These are phyloP conservation scores for Sphaeramia orbicularis DNA, from an alignment of 2,797 vertebrate genomes.

Conservation along the genomic window DNA sequence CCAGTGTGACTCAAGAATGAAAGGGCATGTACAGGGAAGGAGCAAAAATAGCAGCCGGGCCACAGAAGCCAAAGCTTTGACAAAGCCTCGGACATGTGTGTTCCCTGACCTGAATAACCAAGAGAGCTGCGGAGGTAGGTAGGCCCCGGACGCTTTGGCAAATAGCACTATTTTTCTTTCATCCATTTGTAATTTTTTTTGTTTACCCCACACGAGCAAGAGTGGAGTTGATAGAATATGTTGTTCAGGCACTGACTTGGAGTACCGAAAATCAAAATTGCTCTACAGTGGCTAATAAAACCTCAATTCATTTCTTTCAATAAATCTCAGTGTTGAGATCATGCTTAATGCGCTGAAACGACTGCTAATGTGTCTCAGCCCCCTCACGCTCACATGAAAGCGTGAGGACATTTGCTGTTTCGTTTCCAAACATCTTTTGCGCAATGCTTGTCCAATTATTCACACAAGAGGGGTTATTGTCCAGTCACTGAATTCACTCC, in stretches of 20 bases:
- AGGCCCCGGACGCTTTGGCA: slow-evolving; percentile 9
- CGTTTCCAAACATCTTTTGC: slow-evolving; percentile 58
- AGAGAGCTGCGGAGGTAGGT: slow-evolving; percentile 54
- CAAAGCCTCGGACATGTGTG: slow-evolving; percentile 74
- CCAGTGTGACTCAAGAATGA: slow-evolving; percentile 76
- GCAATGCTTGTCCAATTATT: slow-evolving; percentile 55
- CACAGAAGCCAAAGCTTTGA: slow-evolving; percentile 76
- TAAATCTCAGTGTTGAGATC: slow-evolving; percentile 35
- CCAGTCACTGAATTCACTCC: slow-evolving; percentile 47
- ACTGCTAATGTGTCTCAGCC: slow-evolving; percentile 43
- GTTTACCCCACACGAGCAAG: not conserved
- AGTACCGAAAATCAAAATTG: not conserved
- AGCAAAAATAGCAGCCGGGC: slow-evolving; percentile 78
- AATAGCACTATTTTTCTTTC: slow-evolving; percentile 27
- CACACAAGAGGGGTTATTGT: slow-evolving; percentile 47
- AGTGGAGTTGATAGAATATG: not conserved
- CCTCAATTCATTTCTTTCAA: slow-evolving; percentile 38
- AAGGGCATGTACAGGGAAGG: slow-evolving; percentile 74
- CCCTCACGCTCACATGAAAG: slow-evolving; percentile 20
- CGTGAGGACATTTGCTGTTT: slow-evolving; percentile 42
- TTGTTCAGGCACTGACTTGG: slow-evolving; percentile 8
- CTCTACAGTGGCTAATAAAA: slow-evolving; percentile 23
- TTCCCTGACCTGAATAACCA: slow-evolving; percentile 76
- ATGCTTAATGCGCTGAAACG: slow-evolving; percentile 61
- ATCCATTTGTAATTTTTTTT: slow-evolving; percentile 27